These are phyloP conservation scores for Astyanax mexicanus DNA, from an alignment of 2,797 vertebrate species.

Conservation along the genomic window DNA sequence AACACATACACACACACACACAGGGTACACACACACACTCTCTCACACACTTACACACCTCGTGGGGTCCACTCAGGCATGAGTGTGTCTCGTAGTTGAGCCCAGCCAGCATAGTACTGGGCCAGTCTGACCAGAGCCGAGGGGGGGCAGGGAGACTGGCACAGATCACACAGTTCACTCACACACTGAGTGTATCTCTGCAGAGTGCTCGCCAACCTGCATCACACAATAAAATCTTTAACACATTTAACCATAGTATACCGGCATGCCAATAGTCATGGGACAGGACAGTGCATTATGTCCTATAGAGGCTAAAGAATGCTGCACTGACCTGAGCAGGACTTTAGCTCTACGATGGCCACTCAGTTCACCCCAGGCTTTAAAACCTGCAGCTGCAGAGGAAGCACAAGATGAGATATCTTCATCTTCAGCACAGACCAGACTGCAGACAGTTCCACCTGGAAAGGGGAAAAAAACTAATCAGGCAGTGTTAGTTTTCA, in stretches of 20 bases:
- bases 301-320: no score
- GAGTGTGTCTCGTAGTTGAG: slow-evolving; percentile 77
- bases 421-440: slow-evolving; percentile 65
- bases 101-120: slow-evolving; percentile 83
- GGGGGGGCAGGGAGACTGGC: slow-evolving; percentile 69
- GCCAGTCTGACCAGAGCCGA: slow-evolving; percentile 78
- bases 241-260: no score
- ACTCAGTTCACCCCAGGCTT: slow-evolving; percentile 70
- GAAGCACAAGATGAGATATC: slow-evolving; percentile 67
- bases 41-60: background rate
- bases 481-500: no score
- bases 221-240: no score
- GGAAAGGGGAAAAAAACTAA: background rate
- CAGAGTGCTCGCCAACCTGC: slow-evolving; percentile 68
- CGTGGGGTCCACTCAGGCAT: slow-evolving; percentile 79
- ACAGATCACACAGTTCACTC: slow-evolving; percentile 73
- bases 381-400: slow-evolving; percentile 63
- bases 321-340: slow-evolving; percentile 79
- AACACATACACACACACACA: background rate
- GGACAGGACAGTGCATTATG: no score
- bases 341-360: slow-evolving; percentile 72
- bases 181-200: slow-evolving; percentile 74
- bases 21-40: no score
- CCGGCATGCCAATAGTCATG: no score
- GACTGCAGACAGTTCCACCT: slow-evolving; percentile 70